phyloP scores from a whole-genome alignment of 2,113 vertebrate genomes.

The Spea bombifrons region DNA sequence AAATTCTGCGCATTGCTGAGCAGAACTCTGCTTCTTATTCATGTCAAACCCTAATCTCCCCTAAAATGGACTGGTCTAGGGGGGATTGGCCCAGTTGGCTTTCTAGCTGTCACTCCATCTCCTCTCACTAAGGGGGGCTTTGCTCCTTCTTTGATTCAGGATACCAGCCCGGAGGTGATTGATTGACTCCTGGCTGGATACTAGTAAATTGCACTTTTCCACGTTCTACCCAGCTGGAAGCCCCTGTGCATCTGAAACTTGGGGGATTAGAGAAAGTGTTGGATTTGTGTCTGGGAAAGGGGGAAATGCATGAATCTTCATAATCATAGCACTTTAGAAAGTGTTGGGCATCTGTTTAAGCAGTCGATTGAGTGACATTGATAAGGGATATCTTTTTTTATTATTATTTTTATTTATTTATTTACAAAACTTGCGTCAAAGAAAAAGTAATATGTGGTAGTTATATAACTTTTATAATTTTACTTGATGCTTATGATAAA shows the following conservation, averaged over 20 bases:
- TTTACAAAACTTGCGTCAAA: too few species aligned
- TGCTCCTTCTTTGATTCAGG: constrained; percentile 64
- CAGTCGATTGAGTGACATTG: constrained; percentile 39
- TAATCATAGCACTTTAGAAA: constrained; percentile 1
- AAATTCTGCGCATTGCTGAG: constrained; percentile 62
- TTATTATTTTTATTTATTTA: too few species aligned
- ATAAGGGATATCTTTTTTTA: constrained; percentile 22
- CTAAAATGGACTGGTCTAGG: constrained; percentile 68
- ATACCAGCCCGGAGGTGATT: constrained; percentile 63
- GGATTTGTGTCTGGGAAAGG: constrained; percentile 37
- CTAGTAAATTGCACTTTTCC: constrained; percentile 55
- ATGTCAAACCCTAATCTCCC: constrained; percentile 65
- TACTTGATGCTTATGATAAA: too few species aligned
- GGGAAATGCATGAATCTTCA: constrained; percentile 20
- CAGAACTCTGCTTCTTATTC: constrained; percentile 61
- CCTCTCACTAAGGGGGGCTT: constrained; percentile 65
- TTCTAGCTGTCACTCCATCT: constrained; percentile 68
- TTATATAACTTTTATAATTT: too few species aligned
- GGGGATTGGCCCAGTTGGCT: constrained; percentile 65
- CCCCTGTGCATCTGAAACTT: constrained; percentile 49
- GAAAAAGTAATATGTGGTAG: too few species aligned
- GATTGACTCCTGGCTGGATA: constrained; percentile 59
- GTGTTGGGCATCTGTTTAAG: constrained; percentile 42
- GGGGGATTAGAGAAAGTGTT: constrained; percentile 28
- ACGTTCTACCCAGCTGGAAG: constrained; percentile 56